Evolutionary conservation across 2,888 invertebrate genomes (phyloP).

Genomic region (Macaria notata): DNA sequence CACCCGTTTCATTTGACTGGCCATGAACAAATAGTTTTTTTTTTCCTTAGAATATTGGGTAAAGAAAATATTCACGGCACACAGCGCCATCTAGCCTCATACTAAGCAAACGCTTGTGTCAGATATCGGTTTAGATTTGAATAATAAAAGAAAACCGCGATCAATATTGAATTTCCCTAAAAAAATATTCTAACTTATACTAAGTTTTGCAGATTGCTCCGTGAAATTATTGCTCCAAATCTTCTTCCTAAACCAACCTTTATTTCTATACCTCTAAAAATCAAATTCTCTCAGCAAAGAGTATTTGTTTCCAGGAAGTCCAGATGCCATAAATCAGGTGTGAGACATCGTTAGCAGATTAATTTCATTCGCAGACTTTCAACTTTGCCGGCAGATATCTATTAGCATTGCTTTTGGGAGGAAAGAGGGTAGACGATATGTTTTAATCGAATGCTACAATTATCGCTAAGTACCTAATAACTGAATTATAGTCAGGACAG

Average conservation of each 20-base stretch:
- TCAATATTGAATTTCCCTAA: neutral
- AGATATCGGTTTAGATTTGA: too few relatives aligned
- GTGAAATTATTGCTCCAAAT: neutral
- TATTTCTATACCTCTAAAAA: neutral
- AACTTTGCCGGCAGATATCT: slow-evolving; percentile 35
- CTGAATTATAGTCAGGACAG: too few relatives aligned
- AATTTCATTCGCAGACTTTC: slow-evolving; percentile 37
- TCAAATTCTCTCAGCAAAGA: neutral
- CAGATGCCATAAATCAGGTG: slow-evolving; percentile 45
- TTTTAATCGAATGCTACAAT: too few relatives aligned
- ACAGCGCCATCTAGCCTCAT: too few relatives aligned
- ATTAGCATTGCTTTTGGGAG: neutral
- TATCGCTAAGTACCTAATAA: too few relatives aligned
- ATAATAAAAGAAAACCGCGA: too few relatives aligned
- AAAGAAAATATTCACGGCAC: too few relatives aligned
- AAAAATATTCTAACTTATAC: neutral
- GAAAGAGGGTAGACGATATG: neutral
- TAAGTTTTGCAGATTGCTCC: neutral
- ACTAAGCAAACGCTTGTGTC: too few relatives aligned
- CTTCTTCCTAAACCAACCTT: neutral
- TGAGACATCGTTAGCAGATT: slow-evolving; percentile 25
- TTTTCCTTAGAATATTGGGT: too few relatives aligned
- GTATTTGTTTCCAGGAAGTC: slow-evolving; percentile 32
- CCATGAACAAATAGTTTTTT: too few relatives aligned
- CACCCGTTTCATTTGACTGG: too few relatives aligned